Conservation (phyloP, 1,140 invertebrate species). For the Himalopsyche phryganea region DNA sequence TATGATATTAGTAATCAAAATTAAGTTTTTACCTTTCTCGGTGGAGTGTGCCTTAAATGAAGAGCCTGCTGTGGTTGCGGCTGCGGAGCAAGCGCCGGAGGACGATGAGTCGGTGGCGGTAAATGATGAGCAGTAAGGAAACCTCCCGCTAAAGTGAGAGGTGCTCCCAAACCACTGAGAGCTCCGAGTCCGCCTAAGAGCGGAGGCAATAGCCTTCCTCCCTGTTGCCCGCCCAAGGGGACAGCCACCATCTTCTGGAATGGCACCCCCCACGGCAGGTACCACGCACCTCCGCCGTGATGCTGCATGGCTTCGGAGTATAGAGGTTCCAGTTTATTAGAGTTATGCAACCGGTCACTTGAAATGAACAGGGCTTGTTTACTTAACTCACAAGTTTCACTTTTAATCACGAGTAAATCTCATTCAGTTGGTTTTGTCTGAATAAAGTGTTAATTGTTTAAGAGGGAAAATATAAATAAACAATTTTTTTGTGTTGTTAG, state of each 20-base stretch:
- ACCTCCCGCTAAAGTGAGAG: constrained; percentile 36
- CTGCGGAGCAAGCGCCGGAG: constrained; percentile 26
- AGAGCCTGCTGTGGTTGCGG: constrained; percentile 24
- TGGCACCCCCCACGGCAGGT: constrained; percentile 54
- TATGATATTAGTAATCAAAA: no score
- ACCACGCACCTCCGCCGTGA: constrained; percentile 52
- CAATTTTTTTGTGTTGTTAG: no score
- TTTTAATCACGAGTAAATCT: no score
- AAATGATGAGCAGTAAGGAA: constrained; percentile 41
- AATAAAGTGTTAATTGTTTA: no score
- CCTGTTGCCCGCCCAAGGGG: constrained; percentile 35
- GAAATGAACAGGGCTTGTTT: neutral
- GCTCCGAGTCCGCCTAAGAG: constrained; percentile 25
- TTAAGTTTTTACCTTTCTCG: constrained; percentile 34
- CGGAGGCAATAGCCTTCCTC: constrained; percentile 22
- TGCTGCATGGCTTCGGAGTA: constrained; percentile 40
- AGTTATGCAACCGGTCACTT: neutral
- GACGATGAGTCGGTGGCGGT: constrained; percentile 25
- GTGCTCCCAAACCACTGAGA: constrained; percentile 19
- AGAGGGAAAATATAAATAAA: no score
- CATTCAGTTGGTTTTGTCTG: no score
- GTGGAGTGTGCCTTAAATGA: constrained; percentile 31
- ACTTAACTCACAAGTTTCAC: neutral
- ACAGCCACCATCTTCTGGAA: constrained; percentile 54
- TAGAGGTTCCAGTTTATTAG: constrained; percentile 23